Conservation (phyloP, 1,140 invertebrate genomes). For the Bombyx mandarina region DNA sequence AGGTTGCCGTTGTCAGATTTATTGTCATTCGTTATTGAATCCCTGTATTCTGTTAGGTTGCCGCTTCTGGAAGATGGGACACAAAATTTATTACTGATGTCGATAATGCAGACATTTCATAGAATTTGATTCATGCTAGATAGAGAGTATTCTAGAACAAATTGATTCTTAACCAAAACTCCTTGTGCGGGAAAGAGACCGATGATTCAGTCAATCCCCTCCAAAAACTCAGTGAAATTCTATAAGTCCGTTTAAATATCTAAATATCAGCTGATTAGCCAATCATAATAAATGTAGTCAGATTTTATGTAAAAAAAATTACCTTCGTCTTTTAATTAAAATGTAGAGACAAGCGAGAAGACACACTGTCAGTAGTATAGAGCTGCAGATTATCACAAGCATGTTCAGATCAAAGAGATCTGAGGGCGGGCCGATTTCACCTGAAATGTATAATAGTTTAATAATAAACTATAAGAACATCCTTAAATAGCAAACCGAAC, state of each 20-base stretch:
- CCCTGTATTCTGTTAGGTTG: conserved; percentile 47
- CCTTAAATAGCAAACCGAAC: too few species aligned
- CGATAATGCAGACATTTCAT: too few species aligned
- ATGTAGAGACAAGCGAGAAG: conserved; percentile 56
- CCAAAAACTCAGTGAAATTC: too few species aligned
- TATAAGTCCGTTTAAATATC: too few species aligned
- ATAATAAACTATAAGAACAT: background rate
- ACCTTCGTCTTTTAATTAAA: conserved; percentile 61
- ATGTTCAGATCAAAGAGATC: conserved; percentile 60
- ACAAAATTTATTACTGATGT: background rate
- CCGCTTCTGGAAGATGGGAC: conserved; percentile 28
- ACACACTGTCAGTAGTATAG: conserved; percentile 52
- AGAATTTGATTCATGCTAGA: background rate
- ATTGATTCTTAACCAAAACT: too few species aligned
- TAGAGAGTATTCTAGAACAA: background rate
- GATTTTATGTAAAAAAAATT: conserved; percentile 2
- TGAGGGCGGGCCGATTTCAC: conserved; percentile 59
- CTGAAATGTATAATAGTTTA: conserved; percentile 27
- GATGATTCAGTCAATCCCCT: too few species aligned
- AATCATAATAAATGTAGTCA: too few species aligned
- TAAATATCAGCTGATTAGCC: too few species aligned
- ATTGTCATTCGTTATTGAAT: conserved; percentile 49
- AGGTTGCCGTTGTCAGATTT: conserved; percentile 54
- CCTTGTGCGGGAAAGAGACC: too few species aligned
- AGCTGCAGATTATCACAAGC: conserved; percentile 62